These are phyloP conservation scores for Sebastolobus alascanus DNA, from an alignment of 2,797 vertebrate genomes.

Conservation along the genomic window DNA sequence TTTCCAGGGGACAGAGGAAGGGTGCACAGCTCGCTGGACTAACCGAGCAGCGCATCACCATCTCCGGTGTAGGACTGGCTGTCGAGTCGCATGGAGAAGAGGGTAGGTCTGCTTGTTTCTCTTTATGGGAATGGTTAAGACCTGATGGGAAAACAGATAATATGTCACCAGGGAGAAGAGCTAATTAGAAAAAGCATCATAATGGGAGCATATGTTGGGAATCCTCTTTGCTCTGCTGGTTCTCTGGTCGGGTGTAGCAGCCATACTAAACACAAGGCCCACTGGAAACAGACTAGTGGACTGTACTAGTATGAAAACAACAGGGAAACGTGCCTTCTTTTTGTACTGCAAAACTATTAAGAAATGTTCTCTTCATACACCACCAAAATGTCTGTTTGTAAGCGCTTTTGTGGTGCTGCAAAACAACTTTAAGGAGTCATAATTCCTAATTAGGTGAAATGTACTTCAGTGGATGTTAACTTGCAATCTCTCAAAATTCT, in stretches of 20 bases:
- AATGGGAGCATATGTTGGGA: constrained; percentile 46
- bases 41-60: constrained; percentile 79
- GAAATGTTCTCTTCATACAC: not conserved
- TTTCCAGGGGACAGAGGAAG: constrained; percentile 67
- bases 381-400: not conserved
- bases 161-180: not conserved
- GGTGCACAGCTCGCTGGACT: constrained; percentile 72
- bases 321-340: not conserved
- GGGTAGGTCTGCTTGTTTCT: constrained; percentile 79
- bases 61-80: constrained; percentile 80
- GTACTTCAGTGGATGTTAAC: not conserved
- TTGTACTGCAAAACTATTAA: not conserved
- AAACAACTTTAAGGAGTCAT: constrained; percentile 5
- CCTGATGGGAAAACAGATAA: not conserved
- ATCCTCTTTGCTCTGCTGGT: constrained; percentile 36
- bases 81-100: constrained; percentile 88
- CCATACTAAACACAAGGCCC: constrained; percentile 61
- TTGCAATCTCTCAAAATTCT: not conserved
- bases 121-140: not conserved
- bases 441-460: not conserved
- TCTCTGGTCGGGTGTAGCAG: constrained; percentile 33
- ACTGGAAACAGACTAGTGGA: constrained; percentile 42
- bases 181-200: constrained; percentile 25
- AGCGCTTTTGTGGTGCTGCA: not conserved
- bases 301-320: constrained; percentile 11